Percentiles rank a stretch among this genome's conserved stretches.
These are phyloP conservation scores for Neosilurus mollespiculum DNA, from an alignment of 2,797 vertebrate species.

Conservation along the genomic window DNA sequence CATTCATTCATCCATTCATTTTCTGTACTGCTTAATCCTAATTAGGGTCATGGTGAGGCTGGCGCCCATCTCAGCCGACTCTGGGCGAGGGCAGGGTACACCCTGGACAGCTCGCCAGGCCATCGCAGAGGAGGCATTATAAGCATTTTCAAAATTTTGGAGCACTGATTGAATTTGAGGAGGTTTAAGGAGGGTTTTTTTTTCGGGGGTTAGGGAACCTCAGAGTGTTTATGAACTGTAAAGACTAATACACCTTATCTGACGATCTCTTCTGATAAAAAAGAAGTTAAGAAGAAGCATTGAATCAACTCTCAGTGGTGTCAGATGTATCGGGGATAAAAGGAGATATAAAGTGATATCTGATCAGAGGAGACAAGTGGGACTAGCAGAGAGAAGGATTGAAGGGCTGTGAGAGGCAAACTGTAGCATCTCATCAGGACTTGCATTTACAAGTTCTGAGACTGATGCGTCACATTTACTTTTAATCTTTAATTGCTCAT, in stretches of 20 bases:
- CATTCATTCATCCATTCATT: too few relatives aligned
- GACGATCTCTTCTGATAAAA: neutral
- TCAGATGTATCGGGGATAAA: neutral
- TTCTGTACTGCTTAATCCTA: too few relatives aligned
- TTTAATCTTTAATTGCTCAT: too few relatives aligned
- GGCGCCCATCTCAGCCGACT: too few relatives aligned
- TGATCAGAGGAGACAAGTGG: constrained; percentile 3
- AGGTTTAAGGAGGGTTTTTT: too few relatives aligned
- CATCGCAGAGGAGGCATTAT: neutral
- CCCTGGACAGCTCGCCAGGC: too few relatives aligned
- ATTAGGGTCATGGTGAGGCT: too few relatives aligned
- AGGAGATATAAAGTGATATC: neutral
- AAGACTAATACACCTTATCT: neutral
- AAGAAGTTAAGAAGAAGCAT: constrained; percentile 10
- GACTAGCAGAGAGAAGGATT: neutral
- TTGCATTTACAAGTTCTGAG: neutral
- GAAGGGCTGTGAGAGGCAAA: constrained; percentile 10
- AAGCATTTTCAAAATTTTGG: neutral
- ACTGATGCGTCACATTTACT: neutral
- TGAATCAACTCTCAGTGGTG: neutral
- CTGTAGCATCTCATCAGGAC: neutral
- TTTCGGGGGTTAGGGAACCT: neutral
- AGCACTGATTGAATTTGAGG: neutral
- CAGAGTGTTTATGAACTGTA: neutral
- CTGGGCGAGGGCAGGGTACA: too few relatives aligned